Percentiles rank a stretch among this genome's conserved stretches.
Evolutionary conservation across 30 jellyfish, hydroid and myxozoan species (phyloP).

Genomic region (Morbakka virulenta): DNA sequence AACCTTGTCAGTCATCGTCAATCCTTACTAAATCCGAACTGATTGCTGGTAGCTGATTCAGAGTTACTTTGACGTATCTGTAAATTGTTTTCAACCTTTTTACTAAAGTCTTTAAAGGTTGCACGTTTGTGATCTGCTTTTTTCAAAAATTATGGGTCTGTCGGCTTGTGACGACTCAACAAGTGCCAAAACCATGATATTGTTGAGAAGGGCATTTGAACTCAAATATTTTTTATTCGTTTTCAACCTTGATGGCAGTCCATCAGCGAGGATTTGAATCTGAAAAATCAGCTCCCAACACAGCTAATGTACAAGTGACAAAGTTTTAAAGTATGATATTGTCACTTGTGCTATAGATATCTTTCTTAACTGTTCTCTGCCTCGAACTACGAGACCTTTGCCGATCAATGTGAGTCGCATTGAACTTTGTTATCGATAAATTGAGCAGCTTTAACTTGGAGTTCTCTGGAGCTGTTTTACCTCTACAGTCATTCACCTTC

Average conservation of each 20-base stretch:
- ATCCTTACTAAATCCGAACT: conserved; percentile 61
- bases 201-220: conserved; percentile 51
- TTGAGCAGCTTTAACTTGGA: conserved; percentile 69
- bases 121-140: conserved; percentile 41
- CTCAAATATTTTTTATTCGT: conserved; percentile 36
- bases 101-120: conserved; percentile 73
- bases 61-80: conserved; percentile 58
- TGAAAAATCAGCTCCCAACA: conserved; percentile 25
- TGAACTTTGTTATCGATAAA: conserved; percentile 35
- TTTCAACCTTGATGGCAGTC: conserved; percentile 82
- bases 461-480: not conserved
- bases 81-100: conserved; percentile 47
- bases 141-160: conserved; percentile 37
- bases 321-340: conserved; percentile 10
- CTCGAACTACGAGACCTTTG: conserved; percentile 42
- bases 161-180: conserved; percentile 42
- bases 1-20: conserved; percentile 62
- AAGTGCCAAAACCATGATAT: conserved; percentile 16
- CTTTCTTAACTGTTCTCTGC: too few relatives aligned
- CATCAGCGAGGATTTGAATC: conserved; percentile 38
- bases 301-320: too few relatives aligned
- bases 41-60: conserved; percentile 61
- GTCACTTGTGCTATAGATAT: not conserved
- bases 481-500: not conserved
- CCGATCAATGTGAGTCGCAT: conserved; percentile 77